Evolutionary conservation across 2,113 vertebrate species (phyloP).

Genomic region (Prionailurus viverrinus): DNA sequence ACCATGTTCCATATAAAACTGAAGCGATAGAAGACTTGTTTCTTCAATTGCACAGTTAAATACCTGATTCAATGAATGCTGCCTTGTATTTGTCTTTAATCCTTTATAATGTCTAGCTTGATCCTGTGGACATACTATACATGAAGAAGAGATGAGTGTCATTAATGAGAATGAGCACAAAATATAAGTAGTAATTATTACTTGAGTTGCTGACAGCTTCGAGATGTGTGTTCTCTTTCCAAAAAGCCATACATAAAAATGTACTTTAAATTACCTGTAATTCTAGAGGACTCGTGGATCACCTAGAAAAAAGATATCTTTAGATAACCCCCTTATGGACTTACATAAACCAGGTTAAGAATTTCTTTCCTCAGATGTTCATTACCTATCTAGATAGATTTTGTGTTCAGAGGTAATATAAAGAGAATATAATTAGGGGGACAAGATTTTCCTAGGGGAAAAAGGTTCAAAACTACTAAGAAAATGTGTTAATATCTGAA

Average conservation of each 20-base stretch:
- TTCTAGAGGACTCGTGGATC: neutral
- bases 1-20: neutral
- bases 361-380: neutral
- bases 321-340: neutral
- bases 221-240: neutral
- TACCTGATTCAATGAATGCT: neutral
- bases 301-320: neutral
- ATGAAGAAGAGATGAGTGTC: neutral
- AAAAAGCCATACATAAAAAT: neutral
- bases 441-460: neutral
- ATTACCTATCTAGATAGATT: neutral
- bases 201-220: neutral
- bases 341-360: neutral
- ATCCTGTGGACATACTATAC: neutral
- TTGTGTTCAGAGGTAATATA: neutral
- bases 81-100: neutral
- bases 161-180: neutral
- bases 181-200: neutral
- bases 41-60: neutral
- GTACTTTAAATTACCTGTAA: neutral
- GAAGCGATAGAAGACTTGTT: neutral
- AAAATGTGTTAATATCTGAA: slow-evolving; percentile 40
- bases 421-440: neutral
- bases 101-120: neutral
- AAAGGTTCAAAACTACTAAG: slow-evolving; percentile 14